Conservation (phyloP, 2,797 vertebrate genomes). For the Florisuga fusca region DNA sequence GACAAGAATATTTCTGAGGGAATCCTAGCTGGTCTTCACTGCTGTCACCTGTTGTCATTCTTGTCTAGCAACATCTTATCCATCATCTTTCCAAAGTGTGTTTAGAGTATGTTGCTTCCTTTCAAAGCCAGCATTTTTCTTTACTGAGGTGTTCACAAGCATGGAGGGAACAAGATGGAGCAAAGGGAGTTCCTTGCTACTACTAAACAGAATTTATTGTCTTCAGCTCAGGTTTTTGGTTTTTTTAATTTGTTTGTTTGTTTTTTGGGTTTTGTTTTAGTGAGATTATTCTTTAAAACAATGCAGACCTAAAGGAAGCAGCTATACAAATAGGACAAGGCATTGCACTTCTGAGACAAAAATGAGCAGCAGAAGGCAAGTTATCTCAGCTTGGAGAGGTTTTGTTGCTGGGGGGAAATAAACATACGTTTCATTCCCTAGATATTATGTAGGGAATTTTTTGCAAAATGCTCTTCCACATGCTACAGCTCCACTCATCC, state of each 20-base stretch:
- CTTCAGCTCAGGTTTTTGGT: background rate
- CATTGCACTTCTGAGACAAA: slow-evolving; percentile 31
- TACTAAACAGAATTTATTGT: background rate
- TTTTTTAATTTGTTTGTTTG: too few species aligned
- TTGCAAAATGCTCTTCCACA: background rate
- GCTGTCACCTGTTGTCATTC: background rate
- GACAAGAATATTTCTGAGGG: background rate
- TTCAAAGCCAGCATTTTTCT: background rate
- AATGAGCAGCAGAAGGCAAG: slow-evolving; percentile 1
- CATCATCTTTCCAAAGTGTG: background rate
- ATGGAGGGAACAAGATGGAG: background rate
- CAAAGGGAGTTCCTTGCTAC: background rate
- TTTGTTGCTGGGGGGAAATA: background rate
- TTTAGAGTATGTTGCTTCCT: background rate
- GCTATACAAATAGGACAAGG: background rate
- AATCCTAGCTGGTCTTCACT: background rate
- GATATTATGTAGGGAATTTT: background rate
- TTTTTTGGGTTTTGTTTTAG: background rate
- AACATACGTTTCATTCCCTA: background rate
- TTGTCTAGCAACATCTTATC: background rate
- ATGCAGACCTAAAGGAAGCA: slow-evolving; percentile 14
- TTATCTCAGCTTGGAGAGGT: slow-evolving; percentile 19
- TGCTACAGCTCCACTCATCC: background rate
- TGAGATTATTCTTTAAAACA: slow-evolving; percentile 19
- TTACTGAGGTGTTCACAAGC: background rate